A percentile compares a stretch with the other conserved stretches of the same genome.
phyloP scores from a whole-genome alignment of 2,888 invertebrate species.

The Phortica okadai region DNA sequence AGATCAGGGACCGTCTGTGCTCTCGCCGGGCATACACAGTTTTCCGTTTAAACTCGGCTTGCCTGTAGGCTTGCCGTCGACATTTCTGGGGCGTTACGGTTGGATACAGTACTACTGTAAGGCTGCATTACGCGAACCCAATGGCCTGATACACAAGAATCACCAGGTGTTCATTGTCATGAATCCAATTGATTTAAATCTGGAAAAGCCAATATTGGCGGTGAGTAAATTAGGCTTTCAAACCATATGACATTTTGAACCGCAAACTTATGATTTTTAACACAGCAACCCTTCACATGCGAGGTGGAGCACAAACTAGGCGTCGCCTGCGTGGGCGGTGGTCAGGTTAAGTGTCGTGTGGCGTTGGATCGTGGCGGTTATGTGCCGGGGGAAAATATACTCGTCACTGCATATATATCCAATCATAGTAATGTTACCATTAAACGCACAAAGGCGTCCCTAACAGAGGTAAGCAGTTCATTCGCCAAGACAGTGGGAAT shows the following conservation, averaged over 20 bases:
- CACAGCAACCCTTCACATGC: conserved; percentile 90
- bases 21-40: conserved; percentile 95
- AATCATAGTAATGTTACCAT: conserved; percentile 92
- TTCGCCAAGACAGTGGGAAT: background rate
- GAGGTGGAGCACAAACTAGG: conserved; percentile 94
- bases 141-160: conserved; percentile 92
- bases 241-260: conserved; percentile 23
- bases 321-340: conserved; percentile 91
- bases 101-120: conserved; percentile 97
- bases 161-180: conserved; percentile 98
- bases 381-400: conserved; percentile 95
- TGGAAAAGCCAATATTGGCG: conserved; percentile 90
- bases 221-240: conserved; percentile 79
- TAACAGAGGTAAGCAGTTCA: conserved; percentile 79
- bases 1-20: conserved; percentile 88
- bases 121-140: conserved; percentile 90
- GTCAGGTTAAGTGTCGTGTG: conserved; percentile 90
- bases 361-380: conserved; percentile 94
- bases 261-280: conserved; percentile 17
- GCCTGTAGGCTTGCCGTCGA: conserved; percentile 92
- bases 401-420: conserved; percentile 88
- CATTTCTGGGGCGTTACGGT: conserved; percentile 94
- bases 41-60: conserved; percentile 95
- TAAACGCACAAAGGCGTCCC: conserved; percentile 89
- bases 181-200: conserved; percentile 95